These are phyloP conservation scores for Phasianus colchicus DNA, from an alignment of 2,113 vertebrate species.

Conservation along the genomic window DNA sequence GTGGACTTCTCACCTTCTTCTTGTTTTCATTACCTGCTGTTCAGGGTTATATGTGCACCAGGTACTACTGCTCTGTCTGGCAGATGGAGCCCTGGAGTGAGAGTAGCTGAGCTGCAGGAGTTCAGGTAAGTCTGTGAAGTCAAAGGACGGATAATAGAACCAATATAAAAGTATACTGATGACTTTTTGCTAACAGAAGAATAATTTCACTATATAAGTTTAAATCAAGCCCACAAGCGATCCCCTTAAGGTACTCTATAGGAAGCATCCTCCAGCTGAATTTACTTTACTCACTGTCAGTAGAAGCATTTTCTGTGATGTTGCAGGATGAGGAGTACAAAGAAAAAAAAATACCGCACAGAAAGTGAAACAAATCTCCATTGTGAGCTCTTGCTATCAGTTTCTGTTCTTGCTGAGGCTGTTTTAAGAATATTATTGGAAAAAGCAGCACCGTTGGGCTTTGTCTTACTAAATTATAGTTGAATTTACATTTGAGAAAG, in stretches of 20 bases:
- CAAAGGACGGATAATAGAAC: slow-evolving; percentile 19
- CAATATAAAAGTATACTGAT: background rate
- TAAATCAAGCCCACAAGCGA: slow-evolving; percentile 32
- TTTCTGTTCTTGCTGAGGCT: background rate
- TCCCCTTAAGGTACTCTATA: slow-evolving; percentile 36
- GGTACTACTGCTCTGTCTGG: background rate
- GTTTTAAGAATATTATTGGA: background rate
- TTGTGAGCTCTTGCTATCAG: background rate
- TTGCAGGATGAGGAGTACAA: background rate
- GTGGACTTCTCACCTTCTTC: slow-evolving; percentile 10
- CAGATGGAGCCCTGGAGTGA: background rate
- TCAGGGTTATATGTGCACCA: background rate
- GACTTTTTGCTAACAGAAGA: background rate
- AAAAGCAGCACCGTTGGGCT: background rate
- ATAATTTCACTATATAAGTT: background rate
- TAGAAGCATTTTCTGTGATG: slow-evolving; percentile 14
- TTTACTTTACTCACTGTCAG: slow-evolving; percentile 11
- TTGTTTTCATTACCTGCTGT: slow-evolving; percentile 3
- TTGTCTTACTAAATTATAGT: background rate
- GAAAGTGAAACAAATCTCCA: slow-evolving; percentile 46
- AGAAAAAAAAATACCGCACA: background rate
- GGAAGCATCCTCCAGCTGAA: slow-evolving; percentile 1
- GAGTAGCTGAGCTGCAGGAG: background rate
- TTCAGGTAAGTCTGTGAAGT: background rate
- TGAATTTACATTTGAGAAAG: background rate